These are phyloP conservation scores for Macrobrachium rosenbergii DNA, from an alignment of 1,140 invertebrate genomes.

Conservation along the genomic window DNA sequence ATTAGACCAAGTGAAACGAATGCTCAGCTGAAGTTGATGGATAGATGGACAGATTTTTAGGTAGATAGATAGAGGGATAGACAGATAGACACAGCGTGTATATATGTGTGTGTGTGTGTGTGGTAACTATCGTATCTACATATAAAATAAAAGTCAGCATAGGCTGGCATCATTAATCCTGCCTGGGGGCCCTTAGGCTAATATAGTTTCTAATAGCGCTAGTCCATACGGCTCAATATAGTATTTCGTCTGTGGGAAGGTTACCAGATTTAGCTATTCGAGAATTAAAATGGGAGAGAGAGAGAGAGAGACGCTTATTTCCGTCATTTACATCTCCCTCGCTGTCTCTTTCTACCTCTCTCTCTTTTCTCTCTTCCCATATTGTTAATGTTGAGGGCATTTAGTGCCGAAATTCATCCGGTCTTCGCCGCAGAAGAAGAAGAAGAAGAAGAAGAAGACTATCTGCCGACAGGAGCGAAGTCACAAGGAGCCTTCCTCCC, in stretches of 20 bases:
- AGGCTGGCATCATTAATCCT: constrained; percentile 38
- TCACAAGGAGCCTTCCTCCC: neutral
- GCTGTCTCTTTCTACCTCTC: too few relatives aligned
- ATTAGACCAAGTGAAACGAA: too few relatives aligned
- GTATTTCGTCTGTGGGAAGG: constrained; percentile 51
- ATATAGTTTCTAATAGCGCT: constrained; percentile 62
- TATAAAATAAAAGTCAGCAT: neutral
- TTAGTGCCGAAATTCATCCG: too few relatives aligned
- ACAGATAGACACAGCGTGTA: too few relatives aligned
- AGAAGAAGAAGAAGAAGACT: too few relatives aligned
- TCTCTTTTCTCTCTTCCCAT: too few relatives aligned
- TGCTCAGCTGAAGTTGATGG: too few relatives aligned
- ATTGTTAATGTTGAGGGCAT: too few relatives aligned
- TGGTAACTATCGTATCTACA: too few relatives aligned
- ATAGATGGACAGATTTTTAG: too few relatives aligned
- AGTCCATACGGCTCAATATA: constrained; percentile 56
- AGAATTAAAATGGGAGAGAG: constrained; percentile 19
- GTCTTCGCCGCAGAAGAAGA: too few relatives aligned
- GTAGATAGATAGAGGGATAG: too few relatives aligned
- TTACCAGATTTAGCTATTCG: constrained; percentile 50
- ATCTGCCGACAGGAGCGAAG: neutral
- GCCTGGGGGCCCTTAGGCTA: constrained; percentile 36
- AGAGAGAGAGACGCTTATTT: neutral
- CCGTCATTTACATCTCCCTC: neutral
- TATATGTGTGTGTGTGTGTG: neutral